Percentiles rank a stretch among this genome's conserved stretches.
phyloP scores from a whole-genome alignment of 2,888 invertebrate genomes.

The Tortrix viridana region DNA sequence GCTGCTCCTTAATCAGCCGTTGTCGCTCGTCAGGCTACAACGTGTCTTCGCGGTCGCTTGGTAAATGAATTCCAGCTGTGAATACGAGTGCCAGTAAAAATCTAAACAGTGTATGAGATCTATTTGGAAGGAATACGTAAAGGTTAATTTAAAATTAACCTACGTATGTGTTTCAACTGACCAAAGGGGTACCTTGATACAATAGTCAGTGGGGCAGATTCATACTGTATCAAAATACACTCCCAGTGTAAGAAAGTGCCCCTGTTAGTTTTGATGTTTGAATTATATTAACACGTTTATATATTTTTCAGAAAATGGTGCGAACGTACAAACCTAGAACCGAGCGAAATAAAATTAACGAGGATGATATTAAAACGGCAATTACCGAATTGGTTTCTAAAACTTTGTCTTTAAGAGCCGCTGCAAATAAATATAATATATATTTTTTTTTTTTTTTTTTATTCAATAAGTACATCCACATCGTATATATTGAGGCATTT shows the following conservation, averaged over 20 bases:
- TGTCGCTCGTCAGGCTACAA: conserved; percentile 39
- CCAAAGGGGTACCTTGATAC: conserved; percentile 35
- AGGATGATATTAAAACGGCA: conserved; percentile 41
- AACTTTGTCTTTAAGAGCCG: conserved; percentile 41
- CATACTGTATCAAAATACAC: conserved; percentile 41
- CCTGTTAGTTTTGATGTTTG: conserved; percentile 25
- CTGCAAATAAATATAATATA: conserved; percentile 42
- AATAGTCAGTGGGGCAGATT: conserved; percentile 37
- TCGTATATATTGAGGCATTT: too few species aligned
- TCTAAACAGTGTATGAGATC: conserved; percentile 23
- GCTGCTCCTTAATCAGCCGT: conserved; percentile 39
- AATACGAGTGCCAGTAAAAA: conserved; percentile 39
- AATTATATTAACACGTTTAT: conserved; percentile 11
- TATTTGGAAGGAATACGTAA: conserved; percentile 8
- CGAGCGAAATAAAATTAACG: conserved; percentile 41
- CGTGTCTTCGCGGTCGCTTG: conserved; percentile 40
- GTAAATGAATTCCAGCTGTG: conserved; percentile 40
- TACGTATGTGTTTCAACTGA: conserved; percentile 36
- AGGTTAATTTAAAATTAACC: conserved; percentile 37
- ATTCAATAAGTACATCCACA: too few species aligned
- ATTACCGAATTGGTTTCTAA: conserved; percentile 43
- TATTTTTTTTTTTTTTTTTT: too few species aligned
- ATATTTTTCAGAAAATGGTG: conserved; percentile 35
- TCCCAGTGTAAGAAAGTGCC: conserved; percentile 38
- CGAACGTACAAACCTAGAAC: conserved; percentile 38